phyloP scores from a whole-genome alignment of 2,888 invertebrate species.

The Dioctria rufipes region DNA sequence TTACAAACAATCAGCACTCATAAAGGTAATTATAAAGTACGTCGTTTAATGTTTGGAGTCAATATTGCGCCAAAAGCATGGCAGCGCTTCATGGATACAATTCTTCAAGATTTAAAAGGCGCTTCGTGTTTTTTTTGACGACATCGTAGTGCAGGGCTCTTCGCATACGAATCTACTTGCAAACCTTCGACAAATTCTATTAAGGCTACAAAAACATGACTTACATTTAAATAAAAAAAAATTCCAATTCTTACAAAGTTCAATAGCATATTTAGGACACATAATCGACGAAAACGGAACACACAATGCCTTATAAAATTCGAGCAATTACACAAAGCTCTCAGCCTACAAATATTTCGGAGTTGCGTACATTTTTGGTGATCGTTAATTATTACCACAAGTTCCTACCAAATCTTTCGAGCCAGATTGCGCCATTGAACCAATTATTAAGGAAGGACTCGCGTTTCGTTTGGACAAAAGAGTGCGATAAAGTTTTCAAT shows the following conservation, averaged over 20 bases:
- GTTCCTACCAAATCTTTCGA: background rate
- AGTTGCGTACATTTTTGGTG: background rate
- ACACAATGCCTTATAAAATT: background rate
- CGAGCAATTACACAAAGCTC: background rate
- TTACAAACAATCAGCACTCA: conserved; percentile 26
- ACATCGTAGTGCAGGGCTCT: background rate
- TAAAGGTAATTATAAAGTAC: conserved; percentile 21
- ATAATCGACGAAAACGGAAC: background rate
- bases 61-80: conserved; percentile 7
- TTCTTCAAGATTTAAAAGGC: background rate
- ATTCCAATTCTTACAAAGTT: background rate
- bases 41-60: conserved; percentile 12
- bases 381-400: conserved; percentile 2
- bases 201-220: background rate
- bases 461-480: background rate
- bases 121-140: conserved; percentile 22
- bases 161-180: background rate
- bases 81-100: conserved; percentile 7
- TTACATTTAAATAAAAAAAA: conserved; percentile 5
- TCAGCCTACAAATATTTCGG: background rate
- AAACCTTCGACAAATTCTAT: background rate
- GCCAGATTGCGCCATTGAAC: background rate
- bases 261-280: background rate
- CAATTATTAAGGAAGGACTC: background rate
- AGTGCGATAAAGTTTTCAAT: no score